phyloP scores from a whole-genome alignment of 2,113 vertebrate species.

The Saiga tatarica region DNA sequence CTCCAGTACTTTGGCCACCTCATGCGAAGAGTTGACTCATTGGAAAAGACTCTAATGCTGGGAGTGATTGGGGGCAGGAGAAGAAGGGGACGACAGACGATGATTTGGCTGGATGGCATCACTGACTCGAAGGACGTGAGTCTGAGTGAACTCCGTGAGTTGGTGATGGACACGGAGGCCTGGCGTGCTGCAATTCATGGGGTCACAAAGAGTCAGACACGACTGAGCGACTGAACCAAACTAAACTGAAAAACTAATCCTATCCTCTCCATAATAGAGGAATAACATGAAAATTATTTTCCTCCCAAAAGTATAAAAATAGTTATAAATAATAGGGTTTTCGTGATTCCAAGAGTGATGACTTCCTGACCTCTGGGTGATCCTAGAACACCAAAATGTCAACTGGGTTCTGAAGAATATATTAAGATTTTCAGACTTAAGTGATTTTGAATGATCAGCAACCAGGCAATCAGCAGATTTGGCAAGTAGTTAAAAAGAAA shows the following conservation, averaged over 20 bases:
- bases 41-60: no score
- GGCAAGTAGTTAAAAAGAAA: not conserved
- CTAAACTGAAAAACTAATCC: not conserved
- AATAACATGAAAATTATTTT: slow-evolving; percentile 29
- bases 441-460: not conserved
- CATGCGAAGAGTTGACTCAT: no score
- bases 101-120: no score
- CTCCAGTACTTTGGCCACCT: no score
- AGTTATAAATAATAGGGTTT: not conserved
- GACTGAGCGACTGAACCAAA: no score
- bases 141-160: no score
- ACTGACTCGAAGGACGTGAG: accelerated
- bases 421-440: slow-evolving; percentile 14
- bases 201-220: no score
- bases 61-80: no score
- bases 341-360: not conserved
- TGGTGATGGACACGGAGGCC: no score
- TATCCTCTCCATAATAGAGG: not conserved
- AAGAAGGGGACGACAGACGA: no score
- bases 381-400: not conserved
- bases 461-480: not conserved
- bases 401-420: not conserved
- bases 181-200: no score
- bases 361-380: not conserved
- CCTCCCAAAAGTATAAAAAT: not conserved